These are phyloP conservation scores for Loxodonta africana DNA, from an alignment of 2,113 vertebrate species.

Conservation along the genomic window DNA sequence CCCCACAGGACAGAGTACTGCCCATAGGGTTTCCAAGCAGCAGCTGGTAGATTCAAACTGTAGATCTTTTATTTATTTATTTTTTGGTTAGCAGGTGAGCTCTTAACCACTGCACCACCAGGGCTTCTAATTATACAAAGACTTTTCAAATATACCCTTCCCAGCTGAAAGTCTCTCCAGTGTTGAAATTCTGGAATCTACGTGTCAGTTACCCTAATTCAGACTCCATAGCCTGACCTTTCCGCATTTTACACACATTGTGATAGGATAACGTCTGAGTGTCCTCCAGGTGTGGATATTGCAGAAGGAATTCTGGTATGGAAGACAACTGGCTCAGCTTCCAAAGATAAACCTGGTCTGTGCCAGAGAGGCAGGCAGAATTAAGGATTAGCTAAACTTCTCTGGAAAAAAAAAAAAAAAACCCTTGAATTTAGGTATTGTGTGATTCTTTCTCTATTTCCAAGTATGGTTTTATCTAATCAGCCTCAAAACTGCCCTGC, in stretches of 20 bases:
- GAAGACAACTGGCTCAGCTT: slow-evolving; percentile 30
- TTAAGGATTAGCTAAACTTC: background rate
- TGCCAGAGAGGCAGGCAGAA: background rate
- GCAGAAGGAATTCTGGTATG: background rate
- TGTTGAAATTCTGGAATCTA: background rate
- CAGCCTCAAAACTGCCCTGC: slow-evolving; percentile 11
- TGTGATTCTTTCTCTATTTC: slow-evolving; percentile 15
- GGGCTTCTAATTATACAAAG: background rate
- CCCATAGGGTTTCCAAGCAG: too few species aligned
- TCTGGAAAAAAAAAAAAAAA: too few species aligned
- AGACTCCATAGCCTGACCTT: background rate
- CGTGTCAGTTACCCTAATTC: background rate
- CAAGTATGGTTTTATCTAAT: slow-evolving; percentile 61
- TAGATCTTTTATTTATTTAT: too few species aligned
- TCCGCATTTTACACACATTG: background rate
- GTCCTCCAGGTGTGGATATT: background rate
- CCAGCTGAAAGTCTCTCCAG: background rate
- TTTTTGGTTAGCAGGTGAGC: too few species aligned
- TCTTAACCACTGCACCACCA: too few species aligned
- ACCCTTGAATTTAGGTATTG: slow-evolving; percentile 31
- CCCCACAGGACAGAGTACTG: too few species aligned
- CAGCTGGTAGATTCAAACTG: too few species aligned
- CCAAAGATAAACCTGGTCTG: background rate
- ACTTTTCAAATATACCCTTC: background rate
- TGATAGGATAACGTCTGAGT: background rate